Percentiles rank a stretch among this genome's conserved stretches.
phyloP scores from a whole-genome alignment of 1,140 invertebrate genomes.

The Himalopsyche phryganea region DNA sequence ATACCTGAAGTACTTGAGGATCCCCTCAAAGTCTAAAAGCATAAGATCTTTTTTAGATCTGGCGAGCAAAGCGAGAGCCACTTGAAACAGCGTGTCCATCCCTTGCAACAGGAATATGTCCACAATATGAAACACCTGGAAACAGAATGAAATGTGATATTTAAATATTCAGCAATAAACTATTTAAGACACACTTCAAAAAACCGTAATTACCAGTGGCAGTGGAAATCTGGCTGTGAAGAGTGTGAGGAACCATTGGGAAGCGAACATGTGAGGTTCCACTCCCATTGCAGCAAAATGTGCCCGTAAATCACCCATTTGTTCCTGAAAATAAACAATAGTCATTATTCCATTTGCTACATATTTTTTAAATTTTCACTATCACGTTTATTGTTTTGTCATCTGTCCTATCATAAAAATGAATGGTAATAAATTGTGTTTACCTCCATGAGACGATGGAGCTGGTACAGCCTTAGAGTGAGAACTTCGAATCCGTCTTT shows the following conservation, averaged over 20 bases:
- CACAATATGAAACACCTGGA: constrained; percentile 81
- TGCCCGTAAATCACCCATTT: constrained; percentile 81
- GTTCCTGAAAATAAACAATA: constrained; percentile 63
- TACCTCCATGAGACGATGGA: constrained; percentile 92
- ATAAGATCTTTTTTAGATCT: constrained; percentile 93
- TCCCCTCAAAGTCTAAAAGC: constrained; percentile 92
- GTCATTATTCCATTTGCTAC: background rate
- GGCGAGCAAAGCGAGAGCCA: constrained; percentile 88
- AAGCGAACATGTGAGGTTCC: constrained; percentile 99
- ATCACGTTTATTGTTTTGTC: too few relatives aligned
- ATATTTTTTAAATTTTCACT: too few relatives aligned
- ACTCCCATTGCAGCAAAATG: constrained; percentile 91
- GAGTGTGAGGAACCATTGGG: constrained; percentile 98
- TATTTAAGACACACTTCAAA: constrained; percentile 11
- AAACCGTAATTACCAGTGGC: constrained; percentile 91
- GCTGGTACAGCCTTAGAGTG: constrained; percentile 91
- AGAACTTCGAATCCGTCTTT: constrained; percentile 95
- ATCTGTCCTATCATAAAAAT: too few relatives aligned
- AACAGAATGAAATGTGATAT: background rate
- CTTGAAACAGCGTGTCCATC: constrained; percentile 92
- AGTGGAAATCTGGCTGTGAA: constrained; percentile 98
- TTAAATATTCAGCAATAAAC: too few relatives aligned
- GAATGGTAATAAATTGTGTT: constrained; percentile 7
- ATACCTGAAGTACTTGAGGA: constrained; percentile 77
- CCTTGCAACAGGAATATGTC: constrained; percentile 95